phyloP scores from a whole-genome alignment of 1,140 invertebrate genomes.

The Harpegnathos saltator region DNA sequence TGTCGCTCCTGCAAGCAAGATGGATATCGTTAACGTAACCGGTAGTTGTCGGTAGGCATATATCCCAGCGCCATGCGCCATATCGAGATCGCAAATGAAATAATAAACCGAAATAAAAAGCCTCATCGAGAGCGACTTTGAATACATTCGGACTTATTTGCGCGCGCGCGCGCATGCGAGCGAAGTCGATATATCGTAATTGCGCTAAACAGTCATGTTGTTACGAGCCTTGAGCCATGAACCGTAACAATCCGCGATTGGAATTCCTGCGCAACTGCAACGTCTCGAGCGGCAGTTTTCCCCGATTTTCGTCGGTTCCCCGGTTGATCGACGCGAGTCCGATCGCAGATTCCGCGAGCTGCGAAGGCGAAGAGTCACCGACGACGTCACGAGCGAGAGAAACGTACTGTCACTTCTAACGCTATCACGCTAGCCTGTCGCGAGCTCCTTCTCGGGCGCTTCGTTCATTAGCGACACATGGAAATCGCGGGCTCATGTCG shows the following conservation, averaged over 20 bases:
- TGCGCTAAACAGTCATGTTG: not conserved
- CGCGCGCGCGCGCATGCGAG: too few species aligned
- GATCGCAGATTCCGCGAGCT: too few species aligned
- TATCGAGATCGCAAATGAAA: constrained; percentile 25
- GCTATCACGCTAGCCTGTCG: not conserved
- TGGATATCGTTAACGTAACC: too few species aligned
- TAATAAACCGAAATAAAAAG: constrained; percentile 21
- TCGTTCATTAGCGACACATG: constrained; percentile 26
- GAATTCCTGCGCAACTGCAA: too few species aligned
- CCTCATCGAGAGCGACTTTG: not conserved
- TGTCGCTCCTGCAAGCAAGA: too few species aligned
- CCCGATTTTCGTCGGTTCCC: not conserved
- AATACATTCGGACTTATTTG: constrained; percentile 14
- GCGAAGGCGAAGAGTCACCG: not conserved
- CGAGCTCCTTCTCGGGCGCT: not conserved
- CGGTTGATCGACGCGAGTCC: too few species aligned
- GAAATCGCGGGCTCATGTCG: not conserved
- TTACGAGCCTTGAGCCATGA: not conserved
- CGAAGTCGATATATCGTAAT: not conserved
- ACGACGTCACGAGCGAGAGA: not conserved
- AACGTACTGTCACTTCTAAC: not conserved
- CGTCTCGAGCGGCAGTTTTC: not conserved
- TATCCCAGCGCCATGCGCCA: not conserved
- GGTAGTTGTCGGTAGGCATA: too few species aligned
- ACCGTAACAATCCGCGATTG: too few species aligned